Percentiles rank a stretch among this genome's conserved stretches.
Conservation (phyloP, 2,113 vertebrate species). For the Rhinogobius similis region DNA sequence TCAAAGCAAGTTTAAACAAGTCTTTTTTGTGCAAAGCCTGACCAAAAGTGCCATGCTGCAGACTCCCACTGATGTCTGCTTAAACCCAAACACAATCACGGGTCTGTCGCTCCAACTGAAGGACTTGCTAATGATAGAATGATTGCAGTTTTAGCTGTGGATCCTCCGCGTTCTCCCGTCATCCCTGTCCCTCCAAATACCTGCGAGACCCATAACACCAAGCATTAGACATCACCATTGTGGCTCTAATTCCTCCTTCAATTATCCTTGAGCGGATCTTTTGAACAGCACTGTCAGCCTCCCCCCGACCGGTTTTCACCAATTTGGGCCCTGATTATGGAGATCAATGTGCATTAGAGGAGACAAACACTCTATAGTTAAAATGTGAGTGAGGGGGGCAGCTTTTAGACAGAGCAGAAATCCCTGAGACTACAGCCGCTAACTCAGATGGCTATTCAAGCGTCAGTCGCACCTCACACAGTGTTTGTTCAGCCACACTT, state of each 20-base stretch:
- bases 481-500: slow-evolving; percentile 69
- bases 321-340: slow-evolving; percentile 70
- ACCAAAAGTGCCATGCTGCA: slow-evolving; percentile 21
- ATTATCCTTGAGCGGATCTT: slow-evolving; percentile 66
- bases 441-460: slow-evolving; percentile 56
- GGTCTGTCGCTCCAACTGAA: slow-evolving; percentile 29
- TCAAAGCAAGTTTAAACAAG: slow-evolving; percentile 54
- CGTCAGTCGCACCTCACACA: slow-evolving; percentile 56
- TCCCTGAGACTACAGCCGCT: slow-evolving; percentile 60
- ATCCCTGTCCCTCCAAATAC: slow-evolving; percentile 43
- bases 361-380: slow-evolving; percentile 56
- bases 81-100: slow-evolving; percentile 53
- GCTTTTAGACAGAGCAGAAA: slow-evolving; percentile 61
- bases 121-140: slow-evolving; percentile 42
- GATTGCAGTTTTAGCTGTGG: slow-evolving; percentile 50
- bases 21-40: slow-evolving; percentile 28
- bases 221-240: slow-evolving; percentile 60
- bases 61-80: slow-evolving; percentile 36
- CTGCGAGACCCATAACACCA: slow-evolving; percentile 48
- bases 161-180: slow-evolving; percentile 46
- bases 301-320: slow-evolving; percentile 43
- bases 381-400: slow-evolving; percentile 26
- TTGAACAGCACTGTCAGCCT: slow-evolving; percentile 57
- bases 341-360: slow-evolving; percentile 71
- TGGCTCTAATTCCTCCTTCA: slow-evolving; percentile 68